These are phyloP conservation scores for Apostichopus leukothele DNA, from an alignment of 53 echinoderm and acorn worm genomes.

Conservation along the genomic window DNA sequence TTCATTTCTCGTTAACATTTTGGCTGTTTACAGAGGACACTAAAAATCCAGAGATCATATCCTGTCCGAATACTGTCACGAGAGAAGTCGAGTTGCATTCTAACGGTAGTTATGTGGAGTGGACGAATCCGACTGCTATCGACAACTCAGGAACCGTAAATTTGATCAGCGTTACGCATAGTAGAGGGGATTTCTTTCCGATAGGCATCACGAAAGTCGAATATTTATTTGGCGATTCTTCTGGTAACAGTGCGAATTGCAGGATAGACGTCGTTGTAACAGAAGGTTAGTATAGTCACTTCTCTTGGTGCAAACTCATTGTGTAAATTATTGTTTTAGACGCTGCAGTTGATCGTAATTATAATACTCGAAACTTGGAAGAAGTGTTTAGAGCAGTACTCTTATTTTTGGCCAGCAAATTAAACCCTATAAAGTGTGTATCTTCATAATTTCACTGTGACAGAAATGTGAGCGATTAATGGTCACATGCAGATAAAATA, in stretches of 20 bases:
- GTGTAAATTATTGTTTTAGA: too few relatives aligned
- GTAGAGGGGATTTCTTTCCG: conserved; percentile 43
- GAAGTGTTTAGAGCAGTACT: too few relatives aligned
- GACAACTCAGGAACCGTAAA: conserved; percentile 42
- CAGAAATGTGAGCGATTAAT: too few relatives aligned
- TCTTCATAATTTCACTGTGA: too few relatives aligned
- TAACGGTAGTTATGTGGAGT: conserved; percentile 48
- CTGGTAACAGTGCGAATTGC: conserved; percentile 30
- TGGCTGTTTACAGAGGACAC: conserved; percentile 38
- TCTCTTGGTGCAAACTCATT: not conserved
- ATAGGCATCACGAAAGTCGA: conserved; percentile 31
- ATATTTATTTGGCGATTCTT: conserved; percentile 30
- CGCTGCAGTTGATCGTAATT: too few relatives aligned
- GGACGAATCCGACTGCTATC: conserved; percentile 25
- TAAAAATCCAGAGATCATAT: not conserved
- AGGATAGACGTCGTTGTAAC: conserved; percentile 32
- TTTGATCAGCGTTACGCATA: conserved; percentile 29
- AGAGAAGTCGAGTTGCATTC: conserved; percentile 40
- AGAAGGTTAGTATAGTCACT: not conserved
- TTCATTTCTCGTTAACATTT: too few relatives aligned
- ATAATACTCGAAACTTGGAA: too few relatives aligned
- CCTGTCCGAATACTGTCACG: conserved; percentile 35
- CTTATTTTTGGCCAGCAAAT: too few relatives aligned
- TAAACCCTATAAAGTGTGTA: too few relatives aligned
- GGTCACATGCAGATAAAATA: too few relatives aligned